Conservation (phyloP, 2,888 invertebrate genomes). For the Atrina japonica region DNA sequence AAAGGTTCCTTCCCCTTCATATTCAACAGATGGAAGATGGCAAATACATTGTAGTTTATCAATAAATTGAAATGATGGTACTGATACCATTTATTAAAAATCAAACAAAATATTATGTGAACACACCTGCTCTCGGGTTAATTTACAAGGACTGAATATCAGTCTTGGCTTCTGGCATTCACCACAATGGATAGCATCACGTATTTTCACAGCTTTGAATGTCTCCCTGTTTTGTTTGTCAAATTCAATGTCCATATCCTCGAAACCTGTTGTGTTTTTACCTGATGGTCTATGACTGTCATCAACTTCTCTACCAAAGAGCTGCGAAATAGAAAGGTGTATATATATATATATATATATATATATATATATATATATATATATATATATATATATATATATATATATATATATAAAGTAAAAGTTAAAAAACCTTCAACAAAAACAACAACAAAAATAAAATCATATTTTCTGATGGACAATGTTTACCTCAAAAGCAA, state of each 20-base stretch:
- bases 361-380: too few species aligned
- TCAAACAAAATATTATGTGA: too few species aligned
- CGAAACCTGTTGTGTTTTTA: constrained; percentile 3
- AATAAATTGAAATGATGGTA: background rate
- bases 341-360: too few species aligned
- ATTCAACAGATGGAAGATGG: background rate
- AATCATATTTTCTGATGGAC: too few species aligned
- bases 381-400: background rate
- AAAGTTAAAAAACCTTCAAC: too few species aligned
- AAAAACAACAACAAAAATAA: too few species aligned
- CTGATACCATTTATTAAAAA: background rate
- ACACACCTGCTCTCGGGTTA: constrained; percentile 14
- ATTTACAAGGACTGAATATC: constrained; percentile 15
- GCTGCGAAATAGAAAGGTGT: too few species aligned
- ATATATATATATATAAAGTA: too few species aligned
- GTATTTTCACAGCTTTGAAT: constrained; percentile 17
- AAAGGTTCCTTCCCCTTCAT: too few species aligned
- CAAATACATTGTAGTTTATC: background rate
- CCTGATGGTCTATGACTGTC: constrained; percentile 23
- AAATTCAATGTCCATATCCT: background rate
- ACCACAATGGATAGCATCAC: constrained; percentile 21
- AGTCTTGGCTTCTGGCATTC: constrained; percentile 29
- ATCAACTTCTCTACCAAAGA: constrained; percentile 18
- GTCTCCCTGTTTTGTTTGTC: constrained; percentile 24
- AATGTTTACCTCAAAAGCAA: background rate